Base-by-base conservation (phyloP, 2,888 invertebrate genomes). In the Tetranychus piercei region DNA sequence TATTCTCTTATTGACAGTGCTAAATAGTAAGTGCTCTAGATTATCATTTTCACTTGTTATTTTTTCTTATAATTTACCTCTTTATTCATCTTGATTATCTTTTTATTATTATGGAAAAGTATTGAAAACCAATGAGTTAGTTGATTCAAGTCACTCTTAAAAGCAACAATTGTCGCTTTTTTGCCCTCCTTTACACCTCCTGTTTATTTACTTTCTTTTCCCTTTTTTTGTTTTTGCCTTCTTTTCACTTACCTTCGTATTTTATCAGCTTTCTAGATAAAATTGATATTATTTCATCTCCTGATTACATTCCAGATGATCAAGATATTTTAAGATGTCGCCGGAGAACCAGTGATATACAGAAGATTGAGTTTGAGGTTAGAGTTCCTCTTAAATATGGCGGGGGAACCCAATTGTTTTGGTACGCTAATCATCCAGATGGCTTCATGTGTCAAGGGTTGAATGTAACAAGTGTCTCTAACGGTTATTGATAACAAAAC, bases 321-420 rank as follows among this genome's bases (percentile, higher is more conserved):
- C 83, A 83, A 79, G 91, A 91, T 79, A 90, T 91, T 76, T 83
- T 91, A 71, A 86, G 88, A 76, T 89, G 90, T 81, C 86, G 91
- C 71, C 88, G 88, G 78, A 87, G 86, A 78, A 90, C 90, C 0
- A 87, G 87, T 0, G 87, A 87, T 22, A 89, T 90, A 78, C 88
- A 89, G 80, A 88, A 88, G 82, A 88, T 90, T 72, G 88, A 88
- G 79, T 90, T 90, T 79, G 86, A 87, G 81, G 87, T 89, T 15
- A 87, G 87, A 82, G 86, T 89, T 8, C 88, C 89, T 6, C 87
- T 86, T 80, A 86, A 86, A 71, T 86, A 88, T 84, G 88, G 89
- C 0, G 88, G 88, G 1, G 88, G 89, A 0, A 82, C 84, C 7
- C 88, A 89, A 79, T 86, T 87, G 44, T 90, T 90, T 80, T 88